Conservation (phyloP, 1,140 invertebrate species). For the Lepidurus apus region DNA sequence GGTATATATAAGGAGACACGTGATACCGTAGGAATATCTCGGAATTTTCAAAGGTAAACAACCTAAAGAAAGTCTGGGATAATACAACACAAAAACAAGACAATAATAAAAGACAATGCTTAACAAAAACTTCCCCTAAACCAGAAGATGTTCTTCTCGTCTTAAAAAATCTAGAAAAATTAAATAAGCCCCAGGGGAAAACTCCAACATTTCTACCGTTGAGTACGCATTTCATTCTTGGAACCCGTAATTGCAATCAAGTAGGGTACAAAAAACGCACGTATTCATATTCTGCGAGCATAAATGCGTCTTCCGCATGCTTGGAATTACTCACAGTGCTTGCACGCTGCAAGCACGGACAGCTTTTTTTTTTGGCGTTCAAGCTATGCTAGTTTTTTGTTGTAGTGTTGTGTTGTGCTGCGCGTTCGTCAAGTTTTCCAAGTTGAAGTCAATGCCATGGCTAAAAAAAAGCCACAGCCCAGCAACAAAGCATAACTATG, state of each 20-base stretch:
- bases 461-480: neutral
- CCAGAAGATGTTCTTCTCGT: neutral
- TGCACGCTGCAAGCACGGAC: neutral
- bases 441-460: neutral
- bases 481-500: slow-evolving; percentile 19
- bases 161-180: neutral
- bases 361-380: neutral
- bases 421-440: neutral
- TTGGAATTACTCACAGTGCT: neutral
- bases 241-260: slow-evolving; percentile 13
- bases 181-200: neutral
- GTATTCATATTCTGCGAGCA: neutral
- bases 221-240: neutral
- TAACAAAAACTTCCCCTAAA: too few species aligned
- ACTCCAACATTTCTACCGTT: neutral
- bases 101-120: too few species aligned
- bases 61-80: too few species aligned
- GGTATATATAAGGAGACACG: too few species aligned
- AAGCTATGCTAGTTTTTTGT: neutral
- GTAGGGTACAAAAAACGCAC: neutral
- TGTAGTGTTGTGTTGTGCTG: neutral
- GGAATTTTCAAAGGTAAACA: too few species aligned
- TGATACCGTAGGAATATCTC: too few species aligned
- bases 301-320: neutral
- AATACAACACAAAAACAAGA: too few species aligned